These are phyloP conservation scores for Thelaira solivaga DNA, from an alignment of 2,888 invertebrate species.

Conservation along the genomic window DNA sequence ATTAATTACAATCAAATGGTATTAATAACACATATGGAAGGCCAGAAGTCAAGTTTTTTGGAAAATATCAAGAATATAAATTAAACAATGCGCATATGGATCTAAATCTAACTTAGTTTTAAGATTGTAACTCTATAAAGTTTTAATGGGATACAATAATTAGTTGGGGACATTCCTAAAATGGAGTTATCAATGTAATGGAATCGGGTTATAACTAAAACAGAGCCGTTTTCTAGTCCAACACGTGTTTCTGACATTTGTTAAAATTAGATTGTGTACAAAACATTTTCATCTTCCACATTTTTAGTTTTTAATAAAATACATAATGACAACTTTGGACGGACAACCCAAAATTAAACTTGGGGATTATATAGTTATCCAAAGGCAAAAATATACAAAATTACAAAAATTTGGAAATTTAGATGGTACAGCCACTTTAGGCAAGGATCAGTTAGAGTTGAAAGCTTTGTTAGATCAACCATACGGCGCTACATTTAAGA, in stretches of 20 bases:
- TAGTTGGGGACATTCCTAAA: too few relatives aligned
- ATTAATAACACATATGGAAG: background rate
- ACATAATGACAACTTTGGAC: constrained; percentile 31
- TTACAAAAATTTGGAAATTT: constrained; percentile 84
- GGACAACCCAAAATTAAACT: constrained; percentile 78
- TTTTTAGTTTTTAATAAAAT: background rate
- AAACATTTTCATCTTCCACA: background rate
- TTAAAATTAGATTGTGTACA: background rate
- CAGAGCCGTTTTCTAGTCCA: constrained; percentile 1
- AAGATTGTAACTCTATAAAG: too few relatives aligned
- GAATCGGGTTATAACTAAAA: background rate
- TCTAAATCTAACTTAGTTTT: too few relatives aligned
- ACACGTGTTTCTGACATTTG: constrained; percentile 44
- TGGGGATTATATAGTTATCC: constrained; percentile 86
- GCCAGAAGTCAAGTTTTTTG: too few relatives aligned
- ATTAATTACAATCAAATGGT: background rate
- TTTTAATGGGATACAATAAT: too few relatives aligned
- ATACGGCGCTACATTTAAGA: constrained; percentile 87
- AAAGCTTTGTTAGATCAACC: constrained; percentile 82
- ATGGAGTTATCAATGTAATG: background rate
- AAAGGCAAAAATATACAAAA: constrained; percentile 87
- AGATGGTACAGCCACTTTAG: constrained; percentile 82
- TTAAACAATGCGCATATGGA: background rate
- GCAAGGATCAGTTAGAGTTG: constrained; percentile 84
- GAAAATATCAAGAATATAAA: too few relatives aligned